A percentile compares a stretch with the other conserved stretches of the same genome.
phyloP scores from a whole-genome alignment of 1,140 invertebrate genomes.

The Drosophila elegans region DNA sequence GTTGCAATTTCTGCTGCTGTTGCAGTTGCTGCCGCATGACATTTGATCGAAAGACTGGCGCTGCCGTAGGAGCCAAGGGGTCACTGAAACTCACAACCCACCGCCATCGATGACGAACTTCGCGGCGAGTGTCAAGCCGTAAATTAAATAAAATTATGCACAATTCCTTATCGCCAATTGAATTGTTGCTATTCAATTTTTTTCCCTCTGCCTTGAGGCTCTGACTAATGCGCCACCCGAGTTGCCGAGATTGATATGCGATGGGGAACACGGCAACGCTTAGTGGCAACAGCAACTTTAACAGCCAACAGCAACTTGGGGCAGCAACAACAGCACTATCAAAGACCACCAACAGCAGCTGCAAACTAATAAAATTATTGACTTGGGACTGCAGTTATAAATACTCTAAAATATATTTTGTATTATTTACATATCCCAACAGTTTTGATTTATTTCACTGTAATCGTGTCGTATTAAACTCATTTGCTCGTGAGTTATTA shows the following conservation, averaged over 20 bases:
- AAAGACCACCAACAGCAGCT: conserved; percentile 44
- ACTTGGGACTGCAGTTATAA: background rate
- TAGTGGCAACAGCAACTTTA: conserved; percentile 37
- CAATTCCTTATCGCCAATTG: conserved; percentile 74
- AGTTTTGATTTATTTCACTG: too few relatives aligned
- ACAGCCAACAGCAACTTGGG: conserved; percentile 42
- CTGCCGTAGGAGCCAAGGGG: conserved; percentile 67
- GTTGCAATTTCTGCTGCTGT: conserved; percentile 9
- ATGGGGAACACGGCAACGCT: conserved; percentile 37
- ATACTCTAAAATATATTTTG: background rate
- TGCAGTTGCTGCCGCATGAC: conserved; percentile 51
- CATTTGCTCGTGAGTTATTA: too few relatives aligned
- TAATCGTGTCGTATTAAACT: too few relatives aligned
- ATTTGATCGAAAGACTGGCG: conserved; percentile 77
- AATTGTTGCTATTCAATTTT: conserved; percentile 61
- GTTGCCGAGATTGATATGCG: conserved; percentile 73
- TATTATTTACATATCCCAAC: too few relatives aligned
- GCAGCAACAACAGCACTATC: conserved; percentile 27
- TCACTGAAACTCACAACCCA: conserved; percentile 7
- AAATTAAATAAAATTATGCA: conserved; percentile 82
- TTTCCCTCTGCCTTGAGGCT: conserved; percentile 51
- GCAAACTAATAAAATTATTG: conserved; percentile 12
- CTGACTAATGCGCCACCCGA: conserved; percentile 80
- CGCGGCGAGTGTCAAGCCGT: conserved; percentile 72
- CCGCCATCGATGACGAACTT: conserved; percentile 39